A percentile compares a stretch with the other conserved stretches of the same genome.
phyloP scores from a whole-genome alignment of 2,888 invertebrate species.

The Parascotia fuliginaria region DNA sequence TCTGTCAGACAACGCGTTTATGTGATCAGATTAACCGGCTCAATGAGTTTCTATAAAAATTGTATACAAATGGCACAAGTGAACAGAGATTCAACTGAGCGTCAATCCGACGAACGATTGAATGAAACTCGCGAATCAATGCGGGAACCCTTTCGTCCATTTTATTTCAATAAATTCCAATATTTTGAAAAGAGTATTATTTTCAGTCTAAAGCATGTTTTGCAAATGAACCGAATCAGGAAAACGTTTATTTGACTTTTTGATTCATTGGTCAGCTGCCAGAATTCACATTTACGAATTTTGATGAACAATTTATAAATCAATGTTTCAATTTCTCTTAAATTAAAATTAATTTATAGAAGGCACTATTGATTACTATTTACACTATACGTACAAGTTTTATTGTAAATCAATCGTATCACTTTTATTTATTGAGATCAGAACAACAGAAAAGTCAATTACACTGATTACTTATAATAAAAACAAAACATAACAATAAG shows the following conservation, averaged over 20 bases:
- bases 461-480: too few relatives aligned
- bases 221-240: background rate
- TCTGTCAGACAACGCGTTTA: constrained; percentile 28
- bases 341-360: too few relatives aligned
- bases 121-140: background rate
- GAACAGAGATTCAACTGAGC: constrained; percentile 28
- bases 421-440: too few relatives aligned
- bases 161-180: background rate
- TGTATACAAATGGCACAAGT: constrained; percentile 15
- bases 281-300: background rate
- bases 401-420: too few relatives aligned
- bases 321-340: too few relatives aligned
- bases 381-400: too few relatives aligned
- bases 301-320: background rate
- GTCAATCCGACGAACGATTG: constrained; percentile 18
- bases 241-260: background rate
- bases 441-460: too few relatives aligned
- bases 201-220: background rate
- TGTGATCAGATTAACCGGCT: constrained; percentile 33
- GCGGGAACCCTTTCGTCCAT: background rate
- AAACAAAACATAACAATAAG: too few relatives aligned
- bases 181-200: background rate
- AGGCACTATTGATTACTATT: too few relatives aligned
- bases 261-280: background rate
- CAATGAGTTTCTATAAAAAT: constrained; percentile 31